phyloP scores from a whole-genome alignment of 2,888 invertebrate species.

The Boloria euphrosyne region DNA sequence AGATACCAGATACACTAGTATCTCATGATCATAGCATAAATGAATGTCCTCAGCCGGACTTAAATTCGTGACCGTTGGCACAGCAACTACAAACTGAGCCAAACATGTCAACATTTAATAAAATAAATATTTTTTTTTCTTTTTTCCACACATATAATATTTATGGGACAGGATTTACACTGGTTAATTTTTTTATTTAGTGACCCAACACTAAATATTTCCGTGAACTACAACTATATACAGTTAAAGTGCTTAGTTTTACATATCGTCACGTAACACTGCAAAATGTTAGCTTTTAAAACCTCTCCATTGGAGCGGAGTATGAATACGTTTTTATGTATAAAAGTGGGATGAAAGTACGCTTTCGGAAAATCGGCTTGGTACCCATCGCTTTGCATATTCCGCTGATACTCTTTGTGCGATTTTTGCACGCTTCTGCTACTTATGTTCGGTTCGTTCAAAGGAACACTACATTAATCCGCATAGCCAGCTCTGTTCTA shows the following conservation, averaged over 20 bases:
- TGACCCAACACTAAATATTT: no score
- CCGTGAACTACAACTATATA: no score
- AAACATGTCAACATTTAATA: no score
- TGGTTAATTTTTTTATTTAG: no score
- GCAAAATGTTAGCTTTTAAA: constrained; percentile 2
- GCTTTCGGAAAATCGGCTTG: neutral
- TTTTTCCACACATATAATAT: no score
- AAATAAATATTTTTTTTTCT: no score
- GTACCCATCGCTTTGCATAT: constrained; percentile 4
- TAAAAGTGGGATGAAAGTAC: constrained; percentile 1
- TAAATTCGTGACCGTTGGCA: no score
- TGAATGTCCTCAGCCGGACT: no score
- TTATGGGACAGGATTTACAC: no score
- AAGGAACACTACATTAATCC: constrained; percentile 11
- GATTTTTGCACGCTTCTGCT: neutral
- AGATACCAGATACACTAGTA: no score
- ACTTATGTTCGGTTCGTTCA: neutral
- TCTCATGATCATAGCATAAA: no score
- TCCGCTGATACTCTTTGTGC: constrained; percentile 6
- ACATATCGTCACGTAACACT: neutral
- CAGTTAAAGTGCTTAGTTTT: neutral
- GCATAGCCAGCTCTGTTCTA: constrained; percentile 2
- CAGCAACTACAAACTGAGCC: no score
- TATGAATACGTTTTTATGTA: neutral
- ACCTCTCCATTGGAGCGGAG: neutral